Evolutionary conservation across 1,140 invertebrate species (phyloP).

Genomic region (Achroia grisella): DNA sequence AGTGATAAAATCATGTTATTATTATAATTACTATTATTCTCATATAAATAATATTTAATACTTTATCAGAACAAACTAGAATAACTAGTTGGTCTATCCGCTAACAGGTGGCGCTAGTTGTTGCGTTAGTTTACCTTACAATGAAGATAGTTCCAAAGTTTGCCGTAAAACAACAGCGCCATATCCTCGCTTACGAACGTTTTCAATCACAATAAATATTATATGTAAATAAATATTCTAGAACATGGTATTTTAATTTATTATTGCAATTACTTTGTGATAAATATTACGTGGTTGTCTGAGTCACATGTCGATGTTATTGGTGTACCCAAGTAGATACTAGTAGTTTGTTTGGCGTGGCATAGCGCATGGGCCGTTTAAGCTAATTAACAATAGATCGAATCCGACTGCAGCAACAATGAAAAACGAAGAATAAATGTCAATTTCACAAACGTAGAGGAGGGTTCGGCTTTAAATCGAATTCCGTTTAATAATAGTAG

Average conservation of each 20-base stretch:
- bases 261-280: too few species aligned
- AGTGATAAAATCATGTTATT: too few species aligned
- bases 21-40: background rate
- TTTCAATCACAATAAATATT: too few species aligned
- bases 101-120: conserved; percentile 48
- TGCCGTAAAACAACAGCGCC: conserved; percentile 28
- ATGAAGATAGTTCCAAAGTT: conserved; percentile 32
- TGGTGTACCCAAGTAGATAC: too few species aligned
- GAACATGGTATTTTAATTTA: background rate
- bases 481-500: conserved; percentile 71
- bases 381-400: conserved; percentile 72
- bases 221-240: background rate
- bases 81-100: conserved; percentile 41
- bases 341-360: conserved; percentile 26
- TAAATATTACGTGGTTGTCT: background rate
- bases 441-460: conserved; percentile 70
- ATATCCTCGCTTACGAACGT: background rate
- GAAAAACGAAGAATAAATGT: conserved; percentile 73
- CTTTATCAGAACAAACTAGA: background rate
- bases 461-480: conserved; percentile 72
- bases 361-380: conserved; percentile 61
- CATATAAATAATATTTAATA: too few species aligned
- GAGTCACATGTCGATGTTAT: background rate
- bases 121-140: conserved; percentile 11
- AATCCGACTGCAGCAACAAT: conserved; percentile 66